Base-by-base conservation (phyloP, 2,888 invertebrate species). In the Electrophaes corylata region DNA sequence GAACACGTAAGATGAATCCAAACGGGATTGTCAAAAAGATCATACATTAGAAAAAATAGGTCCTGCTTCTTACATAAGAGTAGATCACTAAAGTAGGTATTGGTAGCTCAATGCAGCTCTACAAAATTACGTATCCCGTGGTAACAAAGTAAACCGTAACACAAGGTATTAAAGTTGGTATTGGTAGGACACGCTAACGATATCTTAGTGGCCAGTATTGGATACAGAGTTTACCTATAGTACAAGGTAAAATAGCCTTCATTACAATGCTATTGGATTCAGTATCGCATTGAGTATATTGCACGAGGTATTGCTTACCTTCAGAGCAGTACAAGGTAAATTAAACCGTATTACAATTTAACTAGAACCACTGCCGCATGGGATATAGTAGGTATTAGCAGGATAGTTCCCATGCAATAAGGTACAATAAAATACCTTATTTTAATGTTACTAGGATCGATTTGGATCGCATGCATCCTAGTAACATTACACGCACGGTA, bases 241-340 rank as follows among this genome's bases (percentile, higher is more conserved):
- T 43, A 8, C 43, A 43, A 26, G 26, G 26, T 43, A 44, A 48
- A 37, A 5, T 35, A 20, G 16, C 39, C 58, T 23, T 39, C 65
- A 65, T 62, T 8, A 58, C 41, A 60, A 55, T 45, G 49, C 37
- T 53, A n/a, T 61, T 37, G 40, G 33, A 16, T 48, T 86, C 84
- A 86, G 72, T 83, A 74, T 58, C 91, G 86, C 64, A 91, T 81
- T 65, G 96, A 10, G 10, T 10, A 29, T 10, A 29, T 6, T 23
- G 23, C 23, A 5, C 6, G 23, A 23, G 23, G 23, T 6, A 3
- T 23, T 3, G 35, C 14, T 12, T 35, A 5, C 6, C 29, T 26
- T 39, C 29, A 26, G n/a, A 18, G 29, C 31, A 44, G 37, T 45
- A 29, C 51, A 51, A 29, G 20, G 37, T 37, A 52, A 51, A 51